Evolutionary conservation across 1,140 invertebrate genomes (phyloP), one percentile per base, ranked within the genome.

Genomic region (Hyles euphorbiae): DNA sequence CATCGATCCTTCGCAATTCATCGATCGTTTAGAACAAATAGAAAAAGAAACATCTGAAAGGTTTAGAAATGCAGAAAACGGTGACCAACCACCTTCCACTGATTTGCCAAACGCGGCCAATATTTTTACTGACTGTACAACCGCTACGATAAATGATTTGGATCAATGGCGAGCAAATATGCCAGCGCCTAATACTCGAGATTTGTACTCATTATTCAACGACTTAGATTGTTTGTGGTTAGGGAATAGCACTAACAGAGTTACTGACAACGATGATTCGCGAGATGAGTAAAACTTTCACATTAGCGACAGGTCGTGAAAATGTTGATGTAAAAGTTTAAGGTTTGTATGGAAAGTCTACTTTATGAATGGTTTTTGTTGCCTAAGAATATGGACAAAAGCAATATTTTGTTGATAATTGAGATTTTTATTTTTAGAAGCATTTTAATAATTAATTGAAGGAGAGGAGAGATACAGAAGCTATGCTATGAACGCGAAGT

Each of bases 11-110:
- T 58, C 70, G 3, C 63, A 67, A 48, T 76, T 72, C 3, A 69
- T 88, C 8, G 81, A 86, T 8, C 73, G 78, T 22, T 66, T 88
- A 49, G 85, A 88, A 53, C 63, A 69, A 58, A 88, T 88, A 22
- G 85, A 88, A 63, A 81, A 65, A 10, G 85, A 88, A 58, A 88
- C 83, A 0, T 65, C 67, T 22, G 73, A 82, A 43, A 71, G 83
- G 4, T 50, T 81, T 6, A 54, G 74, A 67, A 52, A 65, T 49
- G 60, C 34, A 22, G 53, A 73, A 10, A 63, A 45, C 5, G 8
- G 3, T 34, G 5, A 34, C 34, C 9, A 34, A n/a, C 44, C 10
- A 8, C 4, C 11, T 47, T 9, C 1, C 45, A 6, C 3, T n/a
- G 34, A 47, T 48, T 59, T 60, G 43, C 53, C 61, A 46, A 61